Conservation (phyloP, 2,797 vertebrate species). For the Pseudomugil tenellus region DNA sequence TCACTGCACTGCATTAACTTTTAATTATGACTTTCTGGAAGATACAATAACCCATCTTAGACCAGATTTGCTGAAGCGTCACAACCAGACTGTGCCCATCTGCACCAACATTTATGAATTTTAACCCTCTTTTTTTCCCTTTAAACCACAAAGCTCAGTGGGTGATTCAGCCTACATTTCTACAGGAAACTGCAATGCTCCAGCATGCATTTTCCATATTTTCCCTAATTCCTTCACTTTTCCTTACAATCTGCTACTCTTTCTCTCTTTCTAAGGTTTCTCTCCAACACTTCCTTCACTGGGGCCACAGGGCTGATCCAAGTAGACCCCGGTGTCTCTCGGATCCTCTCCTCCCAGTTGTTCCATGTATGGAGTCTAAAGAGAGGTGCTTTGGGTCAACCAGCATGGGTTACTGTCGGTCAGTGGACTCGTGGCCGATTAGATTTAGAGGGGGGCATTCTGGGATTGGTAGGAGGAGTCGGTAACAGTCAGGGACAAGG, state of each 20-base stretch:
- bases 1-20: conserved; percentile 76
- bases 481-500: conserved; percentile 66
- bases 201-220: neutral
- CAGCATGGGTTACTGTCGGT: conserved; percentile 92
- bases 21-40: conserved; percentile 76
- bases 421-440: conserved; percentile 86
- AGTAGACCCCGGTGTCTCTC: conserved; percentile 72
- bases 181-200: neutral
- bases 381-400: conserved; percentile 86
- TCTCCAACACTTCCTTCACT: conserved; percentile 89
- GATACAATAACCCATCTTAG: conserved; percentile 72
- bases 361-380: conserved; percentile 92
- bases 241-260: conserved; percentile 18
- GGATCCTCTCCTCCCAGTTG: conserved; percentile 83
- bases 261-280: conserved; percentile 81
- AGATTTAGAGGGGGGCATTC: conserved; percentile 83
- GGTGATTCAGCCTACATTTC: conserved; percentile 18
- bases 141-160: neutral
- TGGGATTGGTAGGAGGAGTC: conserved; percentile 76
- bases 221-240: conserved; percentile 1
- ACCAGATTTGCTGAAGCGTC: conserved; percentile 45
- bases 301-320: conserved; percentile 87
- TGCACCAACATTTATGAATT: conserved; percentile 27
- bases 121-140: neutral
- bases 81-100: conserved; percentile 31